phyloP scores from a whole-genome alignment of 1,140 invertebrate genomes.

The Anastrepha ludens region DNA sequence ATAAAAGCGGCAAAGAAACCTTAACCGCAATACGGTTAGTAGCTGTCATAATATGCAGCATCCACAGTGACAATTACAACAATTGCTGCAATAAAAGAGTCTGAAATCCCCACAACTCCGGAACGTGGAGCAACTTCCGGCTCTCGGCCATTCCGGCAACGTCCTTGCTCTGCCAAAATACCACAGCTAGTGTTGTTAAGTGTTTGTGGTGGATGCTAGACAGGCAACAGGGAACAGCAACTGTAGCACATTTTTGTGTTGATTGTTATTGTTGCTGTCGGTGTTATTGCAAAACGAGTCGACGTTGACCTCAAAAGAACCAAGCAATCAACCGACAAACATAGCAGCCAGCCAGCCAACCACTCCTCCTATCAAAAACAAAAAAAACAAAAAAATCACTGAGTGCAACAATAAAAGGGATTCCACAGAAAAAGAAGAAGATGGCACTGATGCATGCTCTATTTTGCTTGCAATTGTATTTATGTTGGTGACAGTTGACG shows the following conservation, averaged over 20 bases:
- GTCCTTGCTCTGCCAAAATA: neutral
- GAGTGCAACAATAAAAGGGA: neutral
- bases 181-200: conserved; percentile 19
- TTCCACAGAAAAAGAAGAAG: neutral
- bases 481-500: conserved; percentile 42
- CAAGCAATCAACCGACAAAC: neutral
- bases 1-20: conserved; percentile 15
- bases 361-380: neutral
- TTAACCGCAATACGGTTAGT: conserved; percentile 3
- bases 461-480: conserved; percentile 31
- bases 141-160: neutral
- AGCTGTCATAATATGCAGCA: conserved; percentile 1
- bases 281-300: conserved; percentile 5
- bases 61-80: neutral
- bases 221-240: neutral
- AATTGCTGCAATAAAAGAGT: neutral
- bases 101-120: neutral
- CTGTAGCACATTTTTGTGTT: neutral
- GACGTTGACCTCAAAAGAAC: conserved; percentile 42
- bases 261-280: neutral
- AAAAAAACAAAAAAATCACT: neutral
- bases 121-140: conserved; percentile 11
- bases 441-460: neutral
- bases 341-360: neutral
- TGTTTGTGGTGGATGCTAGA: neutral